A percentile compares a stretch with the other conserved stretches of the same genome.
phyloP scores from a whole-genome alignment of 2,113 vertebrate genomes.

The Xiphophorus hellerii region DNA sequence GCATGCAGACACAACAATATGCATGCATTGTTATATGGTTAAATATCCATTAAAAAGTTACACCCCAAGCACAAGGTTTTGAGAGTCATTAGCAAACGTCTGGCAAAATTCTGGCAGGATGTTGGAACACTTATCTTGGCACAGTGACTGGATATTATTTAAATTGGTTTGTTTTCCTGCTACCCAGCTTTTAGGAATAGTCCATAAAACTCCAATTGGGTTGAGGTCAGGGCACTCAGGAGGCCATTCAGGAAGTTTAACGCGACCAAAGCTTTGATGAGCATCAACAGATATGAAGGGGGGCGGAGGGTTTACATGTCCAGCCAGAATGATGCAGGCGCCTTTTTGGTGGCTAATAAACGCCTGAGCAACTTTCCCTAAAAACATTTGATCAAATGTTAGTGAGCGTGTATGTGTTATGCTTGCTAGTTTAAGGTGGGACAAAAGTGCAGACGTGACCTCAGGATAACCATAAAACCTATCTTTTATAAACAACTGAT shows the following conservation, averaged over 20 bases:
- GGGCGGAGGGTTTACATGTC: not conserved
- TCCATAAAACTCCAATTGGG: not conserved
- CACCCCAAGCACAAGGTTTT: not conserved
- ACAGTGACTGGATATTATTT: not conserved
- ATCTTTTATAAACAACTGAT: too few relatives aligned
- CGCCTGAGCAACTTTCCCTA: not conserved
- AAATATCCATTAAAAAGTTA: not conserved
- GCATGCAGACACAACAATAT: not conserved
- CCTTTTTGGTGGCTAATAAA: not conserved
- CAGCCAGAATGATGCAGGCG: not conserved
- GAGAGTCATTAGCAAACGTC: not conserved
- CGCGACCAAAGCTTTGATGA: not conserved
- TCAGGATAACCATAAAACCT: too few relatives aligned
- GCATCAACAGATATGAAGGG: not conserved
- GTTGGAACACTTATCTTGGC: not conserved
- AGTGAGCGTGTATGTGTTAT: too few relatives aligned
- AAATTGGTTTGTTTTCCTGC: not conserved
- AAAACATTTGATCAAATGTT: not conserved
- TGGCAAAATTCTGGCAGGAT: not conserved
- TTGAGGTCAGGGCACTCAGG: not conserved
- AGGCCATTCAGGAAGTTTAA: not conserved
- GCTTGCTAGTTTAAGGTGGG: too few relatives aligned
- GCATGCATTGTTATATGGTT: not conserved
- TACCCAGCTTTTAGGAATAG: not conserved
- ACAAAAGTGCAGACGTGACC: too few relatives aligned